Evolutionary conservation across 2,888 invertebrate genomes (phyloP), one percentile per base, ranked within the genome.

Genomic region (Thymelicus lineola): DNA sequence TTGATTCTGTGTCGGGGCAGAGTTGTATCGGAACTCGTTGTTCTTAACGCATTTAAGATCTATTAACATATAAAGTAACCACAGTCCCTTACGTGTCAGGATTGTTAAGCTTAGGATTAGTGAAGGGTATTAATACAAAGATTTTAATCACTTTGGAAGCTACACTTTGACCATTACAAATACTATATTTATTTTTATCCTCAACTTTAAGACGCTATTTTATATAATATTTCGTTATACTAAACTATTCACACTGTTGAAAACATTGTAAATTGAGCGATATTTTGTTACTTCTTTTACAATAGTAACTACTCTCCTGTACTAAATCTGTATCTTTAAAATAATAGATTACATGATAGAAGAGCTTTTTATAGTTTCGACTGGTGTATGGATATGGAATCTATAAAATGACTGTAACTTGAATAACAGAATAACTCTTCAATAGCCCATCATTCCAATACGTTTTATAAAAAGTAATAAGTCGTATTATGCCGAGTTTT

Each of bases 41-140:
- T 70, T 71, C 68, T 72, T 73, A 65, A 72, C 70, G 74, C 73
- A 75, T 74, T 74, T 74, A 75, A 73, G 66, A 66, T 73, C 48
- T 72, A 36, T 55, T 65, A 66, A 70, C 61, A 57, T 58, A 36
- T 60, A 6, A 46, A 60, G 68, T 72, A 70, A 70, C 65, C 15
- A 69, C 71, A 74, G 71, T 75, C 75, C 72, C 76, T 72, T 74
- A 74, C 2, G 76, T 77, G 75, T 77, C 76, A 73, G 75, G 74
- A 71, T 70, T 70, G 73, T 73, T 75, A 65, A 72, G 70, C n/a
- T 61, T 61, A 50, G 65, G 60, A 65, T 28, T 73, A 68, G 58
- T 42, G 68, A 66, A 67, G 55, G 58, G 48, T 70, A 67, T 70
- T 20, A 58, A 63, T 42, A 63, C 38, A 50, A 69, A 69, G 58